Evolutionary conservation across 2,888 invertebrate species (phyloP).

Genomic region (Vesta saturnalis): DNA sequence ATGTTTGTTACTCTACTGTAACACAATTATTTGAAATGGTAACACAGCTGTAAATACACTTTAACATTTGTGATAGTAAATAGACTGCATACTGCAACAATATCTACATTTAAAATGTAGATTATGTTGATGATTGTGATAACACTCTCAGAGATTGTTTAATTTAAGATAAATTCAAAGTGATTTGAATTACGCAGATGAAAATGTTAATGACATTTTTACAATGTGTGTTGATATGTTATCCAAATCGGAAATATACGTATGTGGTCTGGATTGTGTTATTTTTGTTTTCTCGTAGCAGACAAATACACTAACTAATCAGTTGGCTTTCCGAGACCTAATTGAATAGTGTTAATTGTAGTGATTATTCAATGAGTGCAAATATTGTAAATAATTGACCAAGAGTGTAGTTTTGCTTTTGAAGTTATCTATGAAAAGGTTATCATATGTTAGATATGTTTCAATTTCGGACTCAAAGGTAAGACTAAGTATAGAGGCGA

Average conservation of each 20-base stretch:
- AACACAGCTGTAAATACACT: too few species aligned
- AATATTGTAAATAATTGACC: too few species aligned
- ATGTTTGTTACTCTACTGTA: too few species aligned
- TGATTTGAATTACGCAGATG: not conserved
- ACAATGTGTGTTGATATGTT: not conserved
- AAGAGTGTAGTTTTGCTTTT: not conserved
- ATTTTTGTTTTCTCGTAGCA: not conserved
- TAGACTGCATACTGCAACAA: too few species aligned
- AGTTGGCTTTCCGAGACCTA: not conserved
- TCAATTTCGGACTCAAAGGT: not conserved
- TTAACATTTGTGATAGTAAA: too few species aligned
- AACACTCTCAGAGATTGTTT: too few species aligned
- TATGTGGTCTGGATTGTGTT: not conserved
- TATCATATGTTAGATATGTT: not conserved
- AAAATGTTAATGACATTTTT: constrained; percentile 5
- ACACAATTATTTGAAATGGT: too few species aligned
- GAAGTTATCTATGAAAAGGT: not conserved
- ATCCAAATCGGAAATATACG: constrained; percentile 5
- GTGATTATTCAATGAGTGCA: not conserved
- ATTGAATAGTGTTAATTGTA: too few species aligned
- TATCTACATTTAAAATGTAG: too few species aligned
- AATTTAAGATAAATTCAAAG: too few species aligned
- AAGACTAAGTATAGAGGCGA: too few species aligned
- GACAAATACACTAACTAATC: not conserved
- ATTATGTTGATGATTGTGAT: too few species aligned